These are phyloP conservation scores for Megalurothrips usitatus DNA, from an alignment of 2,888 invertebrate species.

Conservation along the genomic window DNA sequence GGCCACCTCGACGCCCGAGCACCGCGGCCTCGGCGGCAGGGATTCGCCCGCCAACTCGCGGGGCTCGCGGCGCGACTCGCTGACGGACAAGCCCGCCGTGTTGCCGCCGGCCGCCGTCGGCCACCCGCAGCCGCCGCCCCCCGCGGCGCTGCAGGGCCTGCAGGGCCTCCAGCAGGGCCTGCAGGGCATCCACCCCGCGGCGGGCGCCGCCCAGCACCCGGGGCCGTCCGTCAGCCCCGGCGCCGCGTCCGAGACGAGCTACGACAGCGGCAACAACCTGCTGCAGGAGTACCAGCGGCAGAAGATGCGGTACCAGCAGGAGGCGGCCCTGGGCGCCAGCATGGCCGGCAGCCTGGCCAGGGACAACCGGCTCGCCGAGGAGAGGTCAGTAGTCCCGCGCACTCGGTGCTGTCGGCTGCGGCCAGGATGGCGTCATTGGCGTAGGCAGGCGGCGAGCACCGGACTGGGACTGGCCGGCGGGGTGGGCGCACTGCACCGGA, in stretches of 20 bases:
- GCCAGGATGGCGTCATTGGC: not conserved
- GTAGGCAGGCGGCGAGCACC: constrained; percentile 26
- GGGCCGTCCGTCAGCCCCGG: constrained; percentile 55
- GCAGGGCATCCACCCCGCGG: constrained; percentile 42
- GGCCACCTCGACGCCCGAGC: constrained; percentile 64
- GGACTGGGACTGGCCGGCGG: constrained; percentile 31
- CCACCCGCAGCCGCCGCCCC: constrained; percentile 37
- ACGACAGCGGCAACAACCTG: constrained; percentile 60
- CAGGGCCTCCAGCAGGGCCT: constrained; percentile 23
- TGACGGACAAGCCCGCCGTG: constrained; percentile 53
- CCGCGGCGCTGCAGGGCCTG: constrained; percentile 39
- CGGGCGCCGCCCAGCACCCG: constrained; percentile 43
- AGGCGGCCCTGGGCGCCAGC: constrained; percentile 35
- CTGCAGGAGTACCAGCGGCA: constrained; percentile 76
- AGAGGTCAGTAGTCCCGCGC: constrained; percentile 50
- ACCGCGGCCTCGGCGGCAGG: constrained; percentile 50
- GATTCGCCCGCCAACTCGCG: constrained; percentile 63
- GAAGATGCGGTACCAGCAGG: constrained; percentile 55
- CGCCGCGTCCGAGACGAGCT: constrained; percentile 50
- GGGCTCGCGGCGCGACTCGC: constrained; percentile 62
- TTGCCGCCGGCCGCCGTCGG: not conserved
- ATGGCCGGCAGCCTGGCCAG: constrained; percentile 32
- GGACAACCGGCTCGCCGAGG: constrained; percentile 50
- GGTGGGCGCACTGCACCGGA: constrained; percentile 30
- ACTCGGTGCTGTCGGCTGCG: too few relatives aligned